These are phyloP conservation scores for Cantharis nigra DNA, from an alignment of 2,888 invertebrate species.

Conservation along the genomic window DNA sequence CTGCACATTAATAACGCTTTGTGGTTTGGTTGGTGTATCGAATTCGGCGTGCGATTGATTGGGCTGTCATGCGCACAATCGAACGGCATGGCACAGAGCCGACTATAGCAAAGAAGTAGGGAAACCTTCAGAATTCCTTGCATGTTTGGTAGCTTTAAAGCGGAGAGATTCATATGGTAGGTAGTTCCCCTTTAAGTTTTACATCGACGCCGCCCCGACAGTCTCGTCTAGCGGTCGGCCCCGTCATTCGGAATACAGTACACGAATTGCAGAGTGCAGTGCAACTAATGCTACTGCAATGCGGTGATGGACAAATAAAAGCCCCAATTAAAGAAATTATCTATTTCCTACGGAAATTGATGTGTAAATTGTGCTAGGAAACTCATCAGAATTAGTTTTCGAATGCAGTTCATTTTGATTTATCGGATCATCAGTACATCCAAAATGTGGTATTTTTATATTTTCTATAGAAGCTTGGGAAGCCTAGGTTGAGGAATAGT, in stretches of 20 bases:
- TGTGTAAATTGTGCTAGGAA: neutral
- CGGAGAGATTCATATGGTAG: neutral
- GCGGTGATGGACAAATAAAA: neutral
- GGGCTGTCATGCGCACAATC: conserved; percentile 16
- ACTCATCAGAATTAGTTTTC: too few relatives aligned
- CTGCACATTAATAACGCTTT: conserved; percentile 33
- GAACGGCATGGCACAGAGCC: conserved; percentile 1
- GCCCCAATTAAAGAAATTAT: neutral
- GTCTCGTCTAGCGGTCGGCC: conserved; percentile 19
- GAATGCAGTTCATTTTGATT: too few relatives aligned
- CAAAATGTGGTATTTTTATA: too few relatives aligned
- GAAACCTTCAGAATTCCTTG: conserved; percentile 7
- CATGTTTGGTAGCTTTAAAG: conserved; percentile 3
- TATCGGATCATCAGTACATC: too few relatives aligned
- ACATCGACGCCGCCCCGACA: conserved; percentile 16
- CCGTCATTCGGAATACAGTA: conserved; percentile 11
- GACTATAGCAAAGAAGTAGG: conserved; percentile 5
- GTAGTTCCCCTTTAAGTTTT: conserved; percentile 27
- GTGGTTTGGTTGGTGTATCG: conserved; percentile 16
- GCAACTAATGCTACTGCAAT: neutral
- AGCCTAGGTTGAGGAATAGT: neutral
- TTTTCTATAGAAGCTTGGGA: neutral
- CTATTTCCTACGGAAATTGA: neutral
- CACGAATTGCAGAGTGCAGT: neutral
- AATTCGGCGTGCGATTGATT: conserved; percentile 14